Conservation (phyloP, 2,888 invertebrate genomes). For the Drosophila fulvimacula region DNA sequence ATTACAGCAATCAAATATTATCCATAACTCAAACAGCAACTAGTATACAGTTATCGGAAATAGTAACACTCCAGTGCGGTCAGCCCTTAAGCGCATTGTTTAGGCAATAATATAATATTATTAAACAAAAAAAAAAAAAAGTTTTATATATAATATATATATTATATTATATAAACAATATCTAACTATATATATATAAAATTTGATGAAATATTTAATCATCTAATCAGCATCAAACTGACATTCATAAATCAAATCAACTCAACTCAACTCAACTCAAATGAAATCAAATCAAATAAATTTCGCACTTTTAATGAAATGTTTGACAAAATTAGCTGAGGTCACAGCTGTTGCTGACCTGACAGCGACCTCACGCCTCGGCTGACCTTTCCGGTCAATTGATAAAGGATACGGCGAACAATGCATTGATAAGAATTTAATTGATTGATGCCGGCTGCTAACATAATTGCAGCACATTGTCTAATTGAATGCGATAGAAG, state of each 20-base stretch:
- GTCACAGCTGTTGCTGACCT: neutral
- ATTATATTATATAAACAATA: neutral
- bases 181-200: neutral
- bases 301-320: conserved; percentile 9
- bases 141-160: no score
- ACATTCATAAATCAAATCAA: neutral
- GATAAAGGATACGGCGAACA: conserved; percentile 11
- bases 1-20: no score
- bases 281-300: neutral
- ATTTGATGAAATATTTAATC: neutral
- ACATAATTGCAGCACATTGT: conserved; percentile 73
- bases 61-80: no score
- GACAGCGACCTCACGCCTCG: neutral
- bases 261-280: neutral
- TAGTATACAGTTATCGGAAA: no score
- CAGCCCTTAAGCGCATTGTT: no score
- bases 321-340: conserved; percentile 4
- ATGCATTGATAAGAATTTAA: conserved; percentile 57
- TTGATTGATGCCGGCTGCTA: conserved; percentile 62
- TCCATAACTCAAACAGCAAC: no score
- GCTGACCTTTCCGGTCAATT: conserved; percentile 3
- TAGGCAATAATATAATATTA: no score
- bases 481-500: conserved; percentile 24
- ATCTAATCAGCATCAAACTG: neutral
- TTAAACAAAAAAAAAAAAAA: no score